Evolutionary conservation across 2,113 vertebrate genomes (phyloP).

Genomic region (Diphyllodes magnificus): DNA sequence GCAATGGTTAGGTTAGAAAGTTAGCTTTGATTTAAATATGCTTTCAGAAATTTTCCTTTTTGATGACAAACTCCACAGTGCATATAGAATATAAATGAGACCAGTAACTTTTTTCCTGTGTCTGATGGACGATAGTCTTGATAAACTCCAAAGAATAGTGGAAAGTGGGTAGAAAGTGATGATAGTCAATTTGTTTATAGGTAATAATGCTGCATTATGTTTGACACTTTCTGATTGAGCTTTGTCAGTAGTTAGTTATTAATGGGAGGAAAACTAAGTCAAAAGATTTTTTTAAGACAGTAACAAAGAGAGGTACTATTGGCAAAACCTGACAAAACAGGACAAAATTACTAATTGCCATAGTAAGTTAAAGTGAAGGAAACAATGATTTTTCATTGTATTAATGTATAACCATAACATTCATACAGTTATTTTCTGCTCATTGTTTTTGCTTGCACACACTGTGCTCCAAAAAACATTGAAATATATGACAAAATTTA

Average conservation of each 20-base stretch:
- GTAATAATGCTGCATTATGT: background rate
- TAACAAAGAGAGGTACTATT: background rate
- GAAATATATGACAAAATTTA: background rate
- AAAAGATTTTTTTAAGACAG: background rate
- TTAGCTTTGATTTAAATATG: background rate
- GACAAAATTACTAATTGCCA: background rate
- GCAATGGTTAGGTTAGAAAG: background rate
- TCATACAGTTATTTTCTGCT: background rate
- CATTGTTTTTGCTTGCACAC: background rate
- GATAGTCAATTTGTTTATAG: background rate
- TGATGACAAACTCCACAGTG: background rate
- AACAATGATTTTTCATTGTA: background rate
- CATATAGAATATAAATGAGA: background rate
- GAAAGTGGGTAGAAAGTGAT: background rate
- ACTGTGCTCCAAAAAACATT: background rate
- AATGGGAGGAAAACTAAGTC: background rate
- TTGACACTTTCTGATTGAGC: background rate
- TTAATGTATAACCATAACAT: background rate
- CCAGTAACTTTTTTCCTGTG: background rate
- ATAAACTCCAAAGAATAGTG: background rate
- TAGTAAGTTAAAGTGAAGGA: background rate
- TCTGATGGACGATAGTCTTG: background rate
- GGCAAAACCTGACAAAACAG: background rate
- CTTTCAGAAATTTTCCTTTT: background rate
- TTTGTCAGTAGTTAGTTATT: background rate